phyloP scores from a whole-genome alignment of 2,888 invertebrate species.

The Smittia aterrima region DNA sequence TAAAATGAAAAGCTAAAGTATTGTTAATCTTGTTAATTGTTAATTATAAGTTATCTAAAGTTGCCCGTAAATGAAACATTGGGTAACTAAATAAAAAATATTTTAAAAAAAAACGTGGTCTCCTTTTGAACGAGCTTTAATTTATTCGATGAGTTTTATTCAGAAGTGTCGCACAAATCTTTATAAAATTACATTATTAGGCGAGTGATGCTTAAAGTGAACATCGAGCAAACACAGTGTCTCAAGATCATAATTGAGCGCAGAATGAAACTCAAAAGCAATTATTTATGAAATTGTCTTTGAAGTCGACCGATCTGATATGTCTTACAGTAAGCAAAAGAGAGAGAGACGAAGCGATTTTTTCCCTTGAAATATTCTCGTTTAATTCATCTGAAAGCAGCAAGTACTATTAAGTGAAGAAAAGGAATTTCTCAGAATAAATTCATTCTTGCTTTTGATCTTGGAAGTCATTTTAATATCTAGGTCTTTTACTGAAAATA shows the following conservation, averaged over 20 bases:
- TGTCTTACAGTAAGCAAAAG: neutral
- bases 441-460: neutral
- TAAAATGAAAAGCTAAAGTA: no score
- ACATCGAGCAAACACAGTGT: neutral
- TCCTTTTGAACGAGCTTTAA: neutral
- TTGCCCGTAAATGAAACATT: no score
- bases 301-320: slow-evolving; percentile 9
- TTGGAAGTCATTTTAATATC: neutral
- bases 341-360: neutral
- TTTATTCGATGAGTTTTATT: neutral
- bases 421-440: neutral
- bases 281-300: slow-evolving; percentile 23
- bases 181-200: neutral
- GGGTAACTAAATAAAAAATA: no score
- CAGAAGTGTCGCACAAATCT: neutral
- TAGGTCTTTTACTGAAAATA: no score
- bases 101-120: no score
- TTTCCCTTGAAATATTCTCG: neutral
- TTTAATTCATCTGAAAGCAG: neutral
- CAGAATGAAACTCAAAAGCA: slow-evolving; percentile 25
- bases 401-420: neutral
- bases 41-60: no score
- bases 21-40: no score
- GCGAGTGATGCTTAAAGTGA: neutral
- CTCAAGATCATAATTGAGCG: slow-evolving; percentile 20